A percentile compares a stretch with the other conserved stretches of the same genome.
Evolutionary conservation across 2,797 vertebrate genomes (phyloP).

Genomic region (Eupleurogrammus muticus): DNA sequence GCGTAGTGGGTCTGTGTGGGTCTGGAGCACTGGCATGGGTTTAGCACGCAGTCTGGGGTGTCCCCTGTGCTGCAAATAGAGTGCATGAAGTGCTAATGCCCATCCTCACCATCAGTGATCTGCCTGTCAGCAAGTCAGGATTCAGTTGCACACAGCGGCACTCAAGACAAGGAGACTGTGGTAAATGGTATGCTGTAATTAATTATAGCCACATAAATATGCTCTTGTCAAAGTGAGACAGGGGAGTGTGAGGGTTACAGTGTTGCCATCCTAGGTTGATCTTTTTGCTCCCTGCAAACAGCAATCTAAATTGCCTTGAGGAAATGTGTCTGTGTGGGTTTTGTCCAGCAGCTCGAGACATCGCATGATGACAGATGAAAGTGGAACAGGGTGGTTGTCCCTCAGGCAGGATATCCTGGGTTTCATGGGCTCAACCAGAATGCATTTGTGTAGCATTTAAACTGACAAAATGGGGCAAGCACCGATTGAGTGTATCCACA

Average conservation of each 20-base stretch:
- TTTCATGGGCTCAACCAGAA: constrained; percentile 40
- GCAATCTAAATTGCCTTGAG: constrained; percentile 16
- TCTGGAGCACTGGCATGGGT: constrained; percentile 10
- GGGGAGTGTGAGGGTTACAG: constrained; percentile 1
- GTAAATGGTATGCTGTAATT: constrained; percentile 13
- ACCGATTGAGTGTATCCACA: constrained; percentile 6
- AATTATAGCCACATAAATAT: constrained; percentile 14
- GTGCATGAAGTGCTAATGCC: constrained; percentile 25
- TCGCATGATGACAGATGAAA: constrained; percentile 55
- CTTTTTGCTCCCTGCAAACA: constrained; percentile 24
- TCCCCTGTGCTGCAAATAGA: constrained; percentile 37
- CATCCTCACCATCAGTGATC: constrained; percentile 32
- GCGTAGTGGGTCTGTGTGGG: constrained; percentile 25
- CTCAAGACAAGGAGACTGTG: constrained; percentile 16
- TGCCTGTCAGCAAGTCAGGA: constrained; percentile 41
- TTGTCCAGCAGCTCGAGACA: constrained; percentile 36
- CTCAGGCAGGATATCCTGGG: constrained; percentile 61
- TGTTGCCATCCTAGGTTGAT: constrained; percentile 20
- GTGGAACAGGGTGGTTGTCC: constrained; percentile 44
- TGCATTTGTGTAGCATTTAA: constrained; percentile 26
- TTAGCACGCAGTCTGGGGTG: neutral
- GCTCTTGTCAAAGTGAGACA: constrained; percentile 1
- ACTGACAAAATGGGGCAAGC: constrained; percentile 15
- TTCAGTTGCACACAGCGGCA: constrained; percentile 32
- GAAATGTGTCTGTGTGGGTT: constrained; percentile 39